Percentiles rank a stretch among this genome's conserved stretches.
Conservation (phyloP, 1,140 invertebrate species). For the Gyrodactylus bullatarudis region DNA sequence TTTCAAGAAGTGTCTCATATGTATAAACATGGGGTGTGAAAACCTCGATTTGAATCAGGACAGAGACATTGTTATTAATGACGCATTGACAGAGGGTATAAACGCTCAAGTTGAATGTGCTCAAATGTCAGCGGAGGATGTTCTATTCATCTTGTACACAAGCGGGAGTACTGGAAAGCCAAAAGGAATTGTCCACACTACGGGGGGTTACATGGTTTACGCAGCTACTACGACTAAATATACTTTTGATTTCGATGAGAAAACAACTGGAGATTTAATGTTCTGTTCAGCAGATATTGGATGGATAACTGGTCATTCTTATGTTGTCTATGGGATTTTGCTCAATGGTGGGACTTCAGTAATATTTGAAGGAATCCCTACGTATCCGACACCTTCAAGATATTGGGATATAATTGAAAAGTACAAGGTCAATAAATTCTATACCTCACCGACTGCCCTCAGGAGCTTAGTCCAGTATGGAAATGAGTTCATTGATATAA, state of each 20-base stretch:
- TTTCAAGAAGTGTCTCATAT: neutral
- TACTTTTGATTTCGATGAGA: slow-evolving; percentile 74
- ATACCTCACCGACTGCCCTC: slow-evolving; percentile 87
- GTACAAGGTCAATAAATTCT: slow-evolving; percentile 69
- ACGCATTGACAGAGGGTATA: neutral
- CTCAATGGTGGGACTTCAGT: slow-evolving; percentile 25
- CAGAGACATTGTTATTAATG: neutral
- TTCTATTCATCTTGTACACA: slow-evolving; percentile 59
- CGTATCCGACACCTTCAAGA: slow-evolving; percentile 25
- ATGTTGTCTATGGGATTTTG: slow-evolving; percentile 26
- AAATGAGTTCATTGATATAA: slow-evolving; percentile 26
- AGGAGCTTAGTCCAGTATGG: slow-evolving; percentile 60
- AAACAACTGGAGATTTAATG: slow-evolving; percentile 28
- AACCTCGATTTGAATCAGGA: neutral
- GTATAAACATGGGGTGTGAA: neutral
- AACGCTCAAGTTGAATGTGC: neutral
- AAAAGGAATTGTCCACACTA: slow-evolving; percentile 74
- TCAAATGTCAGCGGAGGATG: slow-evolving; percentile 24
- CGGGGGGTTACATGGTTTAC: slow-evolving; percentile 62
- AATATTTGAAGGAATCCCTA: slow-evolving; percentile 26
- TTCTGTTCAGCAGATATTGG: slow-evolving; percentile 28
- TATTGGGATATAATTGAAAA: slow-evolving; percentile 61
- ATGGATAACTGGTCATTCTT: slow-evolving; percentile 28
- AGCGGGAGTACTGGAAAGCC: slow-evolving; percentile 78
- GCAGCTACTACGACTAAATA: slow-evolving; percentile 27